These are phyloP conservation scores for Sander lucioperca DNA, from an alignment of 2,113 vertebrate genomes.

Conservation along the genomic window DNA sequence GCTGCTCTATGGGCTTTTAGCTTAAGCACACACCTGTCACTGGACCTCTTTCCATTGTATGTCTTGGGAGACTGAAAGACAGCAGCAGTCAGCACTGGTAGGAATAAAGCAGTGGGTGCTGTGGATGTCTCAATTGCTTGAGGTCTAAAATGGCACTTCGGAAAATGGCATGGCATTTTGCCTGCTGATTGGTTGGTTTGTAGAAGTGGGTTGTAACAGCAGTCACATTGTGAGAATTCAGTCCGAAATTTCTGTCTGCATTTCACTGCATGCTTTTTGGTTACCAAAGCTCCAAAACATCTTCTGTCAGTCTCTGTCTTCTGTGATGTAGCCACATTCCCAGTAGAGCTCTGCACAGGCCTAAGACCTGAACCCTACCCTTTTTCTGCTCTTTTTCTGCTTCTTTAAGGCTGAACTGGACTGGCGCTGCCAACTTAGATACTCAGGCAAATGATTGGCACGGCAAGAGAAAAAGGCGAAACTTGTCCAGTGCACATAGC, in stretches of 20 bases:
- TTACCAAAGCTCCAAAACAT: neutral
- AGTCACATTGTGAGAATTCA: neutral
- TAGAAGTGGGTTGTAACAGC: neutral
- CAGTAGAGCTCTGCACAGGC: too few species aligned
- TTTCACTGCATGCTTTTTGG: neutral
- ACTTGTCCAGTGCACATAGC: too few species aligned
- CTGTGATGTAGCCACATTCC: too few species aligned
- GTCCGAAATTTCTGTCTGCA: neutral
- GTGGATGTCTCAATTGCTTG: conserved; percentile 23
- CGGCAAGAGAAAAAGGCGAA: too few species aligned
- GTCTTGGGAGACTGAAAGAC: conserved; percentile 8
- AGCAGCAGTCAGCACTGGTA: neutral
- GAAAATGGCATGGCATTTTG: neutral
- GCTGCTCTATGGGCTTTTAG: conserved; percentile 45
- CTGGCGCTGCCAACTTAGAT: too few species aligned
- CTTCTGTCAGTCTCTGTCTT: too few species aligned
- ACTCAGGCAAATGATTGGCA: too few species aligned
- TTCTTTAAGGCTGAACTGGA: too few species aligned
- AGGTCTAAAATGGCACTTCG: neutral
- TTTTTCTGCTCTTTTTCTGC: too few species aligned
- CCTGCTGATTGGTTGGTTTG: neutral
- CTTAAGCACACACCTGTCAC: conserved; percentile 59
- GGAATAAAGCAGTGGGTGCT: neutral
- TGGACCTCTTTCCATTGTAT: conserved; percentile 27
- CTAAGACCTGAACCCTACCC: too few species aligned